Percentiles rank a stretch among this genome's conserved stretches.
These are phyloP conservation scores for Sardinella longiceps DNA, from an alignment of 2,797 vertebrate species.

Conservation along the genomic window DNA sequence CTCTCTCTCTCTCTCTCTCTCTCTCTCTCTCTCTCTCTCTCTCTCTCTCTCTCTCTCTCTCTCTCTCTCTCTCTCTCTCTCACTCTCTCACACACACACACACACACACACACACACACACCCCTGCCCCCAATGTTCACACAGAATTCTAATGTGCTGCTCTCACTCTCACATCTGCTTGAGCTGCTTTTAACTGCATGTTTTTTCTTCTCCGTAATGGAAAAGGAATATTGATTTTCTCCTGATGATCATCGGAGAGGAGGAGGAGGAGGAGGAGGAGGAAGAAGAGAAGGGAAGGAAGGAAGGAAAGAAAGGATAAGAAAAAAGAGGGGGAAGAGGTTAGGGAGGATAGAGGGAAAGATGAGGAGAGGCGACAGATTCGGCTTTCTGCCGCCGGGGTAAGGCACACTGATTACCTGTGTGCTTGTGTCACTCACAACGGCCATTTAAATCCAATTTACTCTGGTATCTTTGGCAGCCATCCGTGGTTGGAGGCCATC, in stretches of 20 bases:
- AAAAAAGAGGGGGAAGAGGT: background rate
- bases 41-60: no score
- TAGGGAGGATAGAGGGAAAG: background rate
- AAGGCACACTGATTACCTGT: background rate
- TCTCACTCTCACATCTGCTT: background rate
- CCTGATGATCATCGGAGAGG: background rate
- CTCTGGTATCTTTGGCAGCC: slow-evolving; percentile 25
- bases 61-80: no score
- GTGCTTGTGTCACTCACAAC: background rate
- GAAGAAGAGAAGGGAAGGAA: background rate
- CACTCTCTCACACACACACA: background rate
- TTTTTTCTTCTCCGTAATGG: background rate
- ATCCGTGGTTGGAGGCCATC: background rate
- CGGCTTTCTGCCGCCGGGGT: background rate
- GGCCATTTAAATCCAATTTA: slow-evolving; percentile 40
- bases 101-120: slow-evolving; percentile 15
- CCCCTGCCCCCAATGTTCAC: background rate
- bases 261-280: background rate
- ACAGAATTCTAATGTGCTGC: slow-evolving; percentile 5
- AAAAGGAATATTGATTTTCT: slow-evolving; percentile 21
- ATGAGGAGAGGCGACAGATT: background rate
- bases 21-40: no score
- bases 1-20: background rate
- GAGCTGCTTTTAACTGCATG: background rate
- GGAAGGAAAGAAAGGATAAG: background rate